Evolutionary conservation across 2,888 invertebrate species (phyloP).

Genomic region (Nymphalis c-album): DNA sequence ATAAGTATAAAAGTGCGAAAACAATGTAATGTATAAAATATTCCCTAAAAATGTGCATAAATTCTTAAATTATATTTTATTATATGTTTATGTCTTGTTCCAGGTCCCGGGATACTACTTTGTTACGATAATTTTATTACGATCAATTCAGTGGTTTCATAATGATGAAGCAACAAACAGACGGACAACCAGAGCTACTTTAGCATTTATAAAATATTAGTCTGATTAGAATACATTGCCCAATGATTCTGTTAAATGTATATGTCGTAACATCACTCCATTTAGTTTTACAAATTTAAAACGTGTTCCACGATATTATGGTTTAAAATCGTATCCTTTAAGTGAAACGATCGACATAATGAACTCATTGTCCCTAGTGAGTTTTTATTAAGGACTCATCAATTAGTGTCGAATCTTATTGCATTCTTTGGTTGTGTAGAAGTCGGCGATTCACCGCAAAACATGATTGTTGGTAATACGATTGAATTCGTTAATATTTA

Average conservation of each 20-base stretch:
- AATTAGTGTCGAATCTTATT: slow-evolving; percentile 54
- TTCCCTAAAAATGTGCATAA: no score
- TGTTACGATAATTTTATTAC: no score
- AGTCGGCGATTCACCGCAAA: slow-evolving; percentile 51
- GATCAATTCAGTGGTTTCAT: no score
- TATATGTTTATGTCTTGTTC: no score
- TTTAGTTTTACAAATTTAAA: slow-evolving; percentile 1
- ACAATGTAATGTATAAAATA: no score
- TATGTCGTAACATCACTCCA: not conserved
- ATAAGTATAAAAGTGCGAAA: no score
- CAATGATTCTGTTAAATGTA: not conserved
- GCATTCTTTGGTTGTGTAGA: slow-evolving; percentile 57
- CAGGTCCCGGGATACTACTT: no score
- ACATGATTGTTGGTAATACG: slow-evolving; percentile 55
- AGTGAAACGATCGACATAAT: slow-evolving; percentile 34
- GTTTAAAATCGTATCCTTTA: slow-evolving; percentile 20
- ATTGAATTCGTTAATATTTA: slow-evolving; percentile 67
- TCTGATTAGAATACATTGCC: not conserved
- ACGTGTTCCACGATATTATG: not conserved
- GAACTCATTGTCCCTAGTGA: slow-evolving; percentile 38
- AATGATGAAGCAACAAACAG: no score
- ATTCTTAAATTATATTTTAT: no score
- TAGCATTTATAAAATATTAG: no score
- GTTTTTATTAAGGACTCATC: slow-evolving; percentile 45
- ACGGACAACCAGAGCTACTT: no score